These are phyloP conservation scores for Ophion obscuratus DNA, from an alignment of 2,888 invertebrate genomes.

Conservation along the genomic window DNA sequence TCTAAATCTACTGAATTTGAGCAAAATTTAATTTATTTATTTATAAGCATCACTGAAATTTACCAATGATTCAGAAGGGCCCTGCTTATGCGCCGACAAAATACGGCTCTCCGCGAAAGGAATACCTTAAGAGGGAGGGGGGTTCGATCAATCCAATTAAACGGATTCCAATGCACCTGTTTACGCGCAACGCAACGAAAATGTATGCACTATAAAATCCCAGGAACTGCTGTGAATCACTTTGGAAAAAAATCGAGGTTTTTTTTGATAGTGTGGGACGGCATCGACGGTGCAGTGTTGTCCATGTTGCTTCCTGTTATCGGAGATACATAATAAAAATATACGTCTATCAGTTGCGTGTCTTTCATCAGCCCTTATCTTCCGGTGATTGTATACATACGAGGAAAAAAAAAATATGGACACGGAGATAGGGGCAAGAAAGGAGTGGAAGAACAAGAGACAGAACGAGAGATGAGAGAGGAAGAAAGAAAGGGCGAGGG, in stretches of 20 bases:
- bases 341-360: neutral
- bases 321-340: neutral
- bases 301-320: conserved; percentile 1
- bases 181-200: neutral
- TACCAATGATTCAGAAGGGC: too few species aligned
- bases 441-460: neutral
- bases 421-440: neutral
- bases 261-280: neutral
- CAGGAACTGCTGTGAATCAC: neutral
- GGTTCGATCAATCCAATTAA: too few species aligned
- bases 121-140: too few species aligned
- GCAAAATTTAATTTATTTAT: too few species aligned
- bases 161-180: neutral
- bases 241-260: neutral
- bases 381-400: neutral
- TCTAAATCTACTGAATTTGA: too few species aligned
- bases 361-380: neutral
- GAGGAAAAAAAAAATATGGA: neutral
- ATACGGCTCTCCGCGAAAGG: too few species aligned
- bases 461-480: too few species aligned
- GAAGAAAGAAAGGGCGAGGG: neutral
- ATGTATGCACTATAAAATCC: neutral
- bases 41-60: too few species aligned
- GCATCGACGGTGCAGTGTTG: neutral
- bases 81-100: too few species aligned